Evolutionary conservation across 2,113 vertebrate species (phyloP).

Genomic region (Motacilla tschutschensis): DNA sequence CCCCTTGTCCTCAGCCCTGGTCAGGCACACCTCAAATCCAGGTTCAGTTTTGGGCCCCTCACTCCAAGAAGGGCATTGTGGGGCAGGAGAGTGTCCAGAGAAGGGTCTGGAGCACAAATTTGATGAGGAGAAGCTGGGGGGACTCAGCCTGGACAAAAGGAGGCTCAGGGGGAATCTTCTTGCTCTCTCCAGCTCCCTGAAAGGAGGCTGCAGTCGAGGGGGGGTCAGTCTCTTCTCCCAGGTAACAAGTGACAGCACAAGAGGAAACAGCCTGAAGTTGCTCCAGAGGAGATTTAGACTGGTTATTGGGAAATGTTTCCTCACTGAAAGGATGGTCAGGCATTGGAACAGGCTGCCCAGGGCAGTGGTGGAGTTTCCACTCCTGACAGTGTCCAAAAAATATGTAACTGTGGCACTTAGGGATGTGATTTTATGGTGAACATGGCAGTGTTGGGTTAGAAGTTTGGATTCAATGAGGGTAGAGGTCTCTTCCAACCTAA

Average conservation of each 20-base stretch:
- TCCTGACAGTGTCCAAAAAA: not conserved
- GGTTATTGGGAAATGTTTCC: not conserved
- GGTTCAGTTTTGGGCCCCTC: not conserved
- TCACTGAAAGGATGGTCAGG: not conserved
- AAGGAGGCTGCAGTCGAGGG: not conserved
- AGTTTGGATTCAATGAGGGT: not conserved
- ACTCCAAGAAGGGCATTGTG: not conserved
- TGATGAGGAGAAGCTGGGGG: not conserved
- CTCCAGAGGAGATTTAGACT: not conserved
- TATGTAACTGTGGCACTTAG: not conserved
- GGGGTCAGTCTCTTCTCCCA: not conserved
- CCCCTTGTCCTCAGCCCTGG: not conserved
- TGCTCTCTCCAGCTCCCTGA: not conserved
- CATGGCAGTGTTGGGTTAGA: not conserved
- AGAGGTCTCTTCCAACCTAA: not conserved
- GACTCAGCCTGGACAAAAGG: not conserved
- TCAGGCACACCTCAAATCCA: not conserved
- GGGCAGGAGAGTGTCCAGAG: not conserved
- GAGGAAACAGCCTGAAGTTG: not conserved
- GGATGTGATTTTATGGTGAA: not conserved
- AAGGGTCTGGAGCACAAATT: not conserved
- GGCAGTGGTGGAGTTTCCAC: not conserved
- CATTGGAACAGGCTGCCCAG: not conserved
- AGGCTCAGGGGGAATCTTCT: not conserved
- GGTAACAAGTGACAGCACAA: too few relatives aligned